These are phyloP conservation scores for Leptarthrus brevirostris DNA, from an alignment of 2,888 invertebrate genomes.

Conservation along the genomic window DNA sequence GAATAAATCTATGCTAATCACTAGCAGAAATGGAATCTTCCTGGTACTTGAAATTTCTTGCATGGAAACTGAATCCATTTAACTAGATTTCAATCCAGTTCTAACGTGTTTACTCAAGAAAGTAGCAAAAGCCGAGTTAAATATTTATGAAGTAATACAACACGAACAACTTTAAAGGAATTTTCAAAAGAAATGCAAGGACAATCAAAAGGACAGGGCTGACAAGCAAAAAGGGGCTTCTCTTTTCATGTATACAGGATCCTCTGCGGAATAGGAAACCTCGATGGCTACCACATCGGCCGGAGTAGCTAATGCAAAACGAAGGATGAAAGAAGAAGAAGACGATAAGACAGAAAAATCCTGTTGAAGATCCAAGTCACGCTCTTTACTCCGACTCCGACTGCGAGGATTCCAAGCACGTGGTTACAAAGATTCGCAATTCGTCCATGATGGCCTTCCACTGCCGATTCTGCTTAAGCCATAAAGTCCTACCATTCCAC, in stretches of 20 bases:
- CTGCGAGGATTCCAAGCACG: conserved; percentile 25
- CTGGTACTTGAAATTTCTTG: neutral
- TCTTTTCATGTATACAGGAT: conserved; percentile 7
- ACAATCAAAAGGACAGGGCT: conserved; percentile 3
- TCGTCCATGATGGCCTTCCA: conserved; percentile 10
- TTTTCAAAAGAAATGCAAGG: conserved; percentile 21
- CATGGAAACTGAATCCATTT: neutral
- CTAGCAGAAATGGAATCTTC: neutral
- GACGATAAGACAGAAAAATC: conserved; percentile 22
- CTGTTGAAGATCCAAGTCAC: conserved; percentile 37
- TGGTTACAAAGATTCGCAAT: conserved; percentile 15
- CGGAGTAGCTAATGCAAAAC: neutral
- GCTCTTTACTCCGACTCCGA: conserved; percentile 22
- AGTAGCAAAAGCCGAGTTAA: conserved; percentile 13
- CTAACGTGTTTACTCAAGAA: neutral
- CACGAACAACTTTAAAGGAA: conserved; percentile 29
- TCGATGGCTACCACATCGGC: conserved; percentile 8
- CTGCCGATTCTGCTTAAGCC: conserved; percentile 7
- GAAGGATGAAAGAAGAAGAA: neutral
- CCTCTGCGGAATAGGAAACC: conserved; percentile 3
- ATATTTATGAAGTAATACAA: conserved; percentile 36
- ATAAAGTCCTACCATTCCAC: conserved; percentile 2
- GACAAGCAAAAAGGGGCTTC: neutral
- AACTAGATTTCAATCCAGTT: neutral
- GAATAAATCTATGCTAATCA: neutral